Base-by-base conservation (phyloP, 2,113 vertebrate species). In the Saguinus imperator region DNA sequence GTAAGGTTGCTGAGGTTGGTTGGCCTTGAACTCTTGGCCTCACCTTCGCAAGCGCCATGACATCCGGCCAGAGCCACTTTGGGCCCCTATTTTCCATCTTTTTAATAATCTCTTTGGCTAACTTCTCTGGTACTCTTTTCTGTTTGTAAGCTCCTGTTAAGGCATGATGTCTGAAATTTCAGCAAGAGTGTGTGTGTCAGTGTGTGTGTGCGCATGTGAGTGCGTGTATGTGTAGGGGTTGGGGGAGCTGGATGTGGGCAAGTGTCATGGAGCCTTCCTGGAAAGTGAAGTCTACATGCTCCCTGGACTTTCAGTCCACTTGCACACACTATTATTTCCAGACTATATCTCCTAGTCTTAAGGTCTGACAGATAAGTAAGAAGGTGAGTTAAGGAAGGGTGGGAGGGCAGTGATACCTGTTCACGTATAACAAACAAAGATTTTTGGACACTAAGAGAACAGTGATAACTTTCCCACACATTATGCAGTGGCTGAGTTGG, bases 71-170 rank as follows among this genome's bases (percentile, higher is more conserved):
- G n/a, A n/a, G n/a, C n/a, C n/a, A n/a, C n/a, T n/a, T n/a, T n/a
- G n/a, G n/a, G n/a, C n/a, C n/a, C n/a, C 43, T 83, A 45, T 57
- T 97, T 95, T 89, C 58, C 64, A 81, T 64, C 66, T 95, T 91
- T 82, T 50, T 50, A 95, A 75, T 68, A 43, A 95, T 80, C 32
- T 70, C 64, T 95, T 94, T 43, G 73, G 79, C 55, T 58, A 95
- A 85, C 37, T 73, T 89, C 70, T 73, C 66, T 93, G 58, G 45
- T 55, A 92, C 61, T 90, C 45, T 52, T 87, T 96, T 89, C 52
- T 94, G 70, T 92, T 80, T 95, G 55, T 93, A 50, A 94, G n/a
- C 20, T 70, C 68, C 29, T 96, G 52, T 91, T 94, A 96, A 37
- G 45, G 58, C 68, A 4, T 57, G 40, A 95, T 40, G 40, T 35